A percentile compares a stretch with the other conserved stretches of the same genome.
Evolutionary conservation across 2,113 vertebrate species (phyloP).

Genomic region (Triplophysa siluroides): DNA sequence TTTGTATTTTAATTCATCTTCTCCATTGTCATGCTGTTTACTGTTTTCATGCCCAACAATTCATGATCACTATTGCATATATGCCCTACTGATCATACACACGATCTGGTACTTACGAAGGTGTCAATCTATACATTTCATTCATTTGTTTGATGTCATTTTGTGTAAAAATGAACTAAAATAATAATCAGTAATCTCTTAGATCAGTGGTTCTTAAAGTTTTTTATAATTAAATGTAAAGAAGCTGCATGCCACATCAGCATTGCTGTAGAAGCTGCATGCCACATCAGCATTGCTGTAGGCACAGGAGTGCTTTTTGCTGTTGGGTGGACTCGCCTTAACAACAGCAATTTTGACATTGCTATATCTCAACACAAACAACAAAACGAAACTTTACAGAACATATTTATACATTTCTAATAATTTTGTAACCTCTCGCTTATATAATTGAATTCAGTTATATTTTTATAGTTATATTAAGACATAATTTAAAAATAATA

Average conservation of each 20-base stretch:
- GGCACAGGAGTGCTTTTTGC: neutral
- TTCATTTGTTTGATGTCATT: too few species aligned
- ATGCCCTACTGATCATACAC: neutral
- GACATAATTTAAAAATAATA: too few species aligned
- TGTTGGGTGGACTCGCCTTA: neutral
- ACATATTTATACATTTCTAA: neutral
- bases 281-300: neutral
- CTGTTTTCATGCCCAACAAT: neutral
- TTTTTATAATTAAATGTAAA: too few species aligned
- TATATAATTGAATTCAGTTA: too few species aligned
- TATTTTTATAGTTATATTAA: too few species aligned
- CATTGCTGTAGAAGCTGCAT: too few species aligned
- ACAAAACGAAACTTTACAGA: neutral
- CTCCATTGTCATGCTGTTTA: neutral
- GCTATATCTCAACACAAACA: slow-evolving; percentile 1
- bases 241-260: too few species aligned
- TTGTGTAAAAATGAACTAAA: too few species aligned
- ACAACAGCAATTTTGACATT: neutral
- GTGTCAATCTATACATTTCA: too few species aligned
- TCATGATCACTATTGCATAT: neutral
- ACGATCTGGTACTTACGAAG: too few species aligned
- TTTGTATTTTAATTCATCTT: slow-evolving; percentile 12
- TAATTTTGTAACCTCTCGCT: neutral
- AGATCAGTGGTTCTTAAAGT: too few species aligned
- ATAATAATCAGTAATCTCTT: too few species aligned